These are phyloP conservation scores for Idaea aversata DNA, from an alignment of 2,888 invertebrate genomes.

Conservation along the genomic window DNA sequence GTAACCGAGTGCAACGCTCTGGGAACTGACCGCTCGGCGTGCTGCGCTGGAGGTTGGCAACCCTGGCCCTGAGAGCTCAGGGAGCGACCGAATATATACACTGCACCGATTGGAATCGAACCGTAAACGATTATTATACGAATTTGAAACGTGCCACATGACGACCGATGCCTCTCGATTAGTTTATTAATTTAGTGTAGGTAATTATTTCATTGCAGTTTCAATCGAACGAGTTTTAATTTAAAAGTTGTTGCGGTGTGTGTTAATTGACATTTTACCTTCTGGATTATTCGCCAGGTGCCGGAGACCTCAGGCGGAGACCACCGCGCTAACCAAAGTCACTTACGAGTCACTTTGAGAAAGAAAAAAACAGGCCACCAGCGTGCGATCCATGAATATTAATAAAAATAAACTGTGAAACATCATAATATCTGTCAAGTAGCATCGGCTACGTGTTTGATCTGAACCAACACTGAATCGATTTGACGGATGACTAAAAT, in stretches of 20 bases:
- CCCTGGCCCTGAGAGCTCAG: constrained; percentile 40
- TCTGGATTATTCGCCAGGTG: constrained; percentile 62
- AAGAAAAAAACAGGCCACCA: constrained; percentile 65
- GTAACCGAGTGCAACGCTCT: constrained; percentile 71
- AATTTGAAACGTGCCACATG: constrained; percentile 57
- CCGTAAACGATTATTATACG: constrained; percentile 57
- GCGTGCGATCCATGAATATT: constrained; percentile 69
- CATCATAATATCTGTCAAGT: constrained; percentile 76
- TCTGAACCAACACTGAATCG: constrained; percentile 32
- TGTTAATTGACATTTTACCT: constrained; percentile 65
- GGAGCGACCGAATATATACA: constrained; percentile 48
- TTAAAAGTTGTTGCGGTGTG: constrained; percentile 31
- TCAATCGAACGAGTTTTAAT: constrained; percentile 26
- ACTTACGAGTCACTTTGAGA: constrained; percentile 72
- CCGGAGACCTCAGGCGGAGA: constrained; percentile 32
- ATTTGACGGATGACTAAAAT: constrained; percentile 4
- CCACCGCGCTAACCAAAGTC: constrained; percentile 73
- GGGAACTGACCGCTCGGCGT: constrained; percentile 55
- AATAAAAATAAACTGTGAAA: constrained; percentile 68
- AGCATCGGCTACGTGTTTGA: constrained; percentile 62
- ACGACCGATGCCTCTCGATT: constrained; percentile 46
- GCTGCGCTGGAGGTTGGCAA: constrained; percentile 47
- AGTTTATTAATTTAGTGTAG: constrained; percentile 39
- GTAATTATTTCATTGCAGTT: constrained; percentile 27
- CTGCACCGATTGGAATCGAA: constrained; percentile 46